Evolutionary conservation across 2,113 vertebrate species (phyloP), one percentile per base, ranked within the genome.

Genomic region (Sander lucioperca): DNA sequence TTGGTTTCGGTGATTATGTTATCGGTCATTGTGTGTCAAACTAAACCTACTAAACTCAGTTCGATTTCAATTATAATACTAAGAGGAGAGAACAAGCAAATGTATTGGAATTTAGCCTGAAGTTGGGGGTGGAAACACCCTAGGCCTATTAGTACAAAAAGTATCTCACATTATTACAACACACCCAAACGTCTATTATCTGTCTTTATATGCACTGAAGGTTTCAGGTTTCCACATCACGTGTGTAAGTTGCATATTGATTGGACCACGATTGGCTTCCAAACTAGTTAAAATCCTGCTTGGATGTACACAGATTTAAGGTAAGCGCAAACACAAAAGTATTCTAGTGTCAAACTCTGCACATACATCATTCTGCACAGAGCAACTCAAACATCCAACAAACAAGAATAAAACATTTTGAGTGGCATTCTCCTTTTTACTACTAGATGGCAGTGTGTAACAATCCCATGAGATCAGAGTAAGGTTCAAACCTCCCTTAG

Each of bases 361-460:
- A 18, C 43, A 45, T 3, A 3, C 16, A n/a, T 63, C 5, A 51
- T 33, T 25, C 14, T 69, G 19, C 33, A 50, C 3, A 39, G n/a
- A 6, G 47, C 51, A 48, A 25, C 15, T 16, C 23, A 73, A 36
- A 57, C 50, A 48, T 9, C 6, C 16, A 53, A 15, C 39, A 39
- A 39, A 39, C 39, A 2, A 21, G 7, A 79, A 2, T 10, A 13
- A 12, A 64, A 64, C 48, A 67, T 79, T 61, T 64, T 21, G 51
- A 58, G 45, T 51, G 87, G 72, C 10, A 9, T 90, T 76, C 59
- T 36, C 15, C 33, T 63, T 68, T 11, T 6, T 4, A 72, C 83
- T 78, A 19, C 92, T 93, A 94, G 95, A 92, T 94, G 94, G 88
- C 94, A 91, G 90, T 93, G 80, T 89, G 76, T 83, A 63, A 88